A percentile compares a stretch with the other conserved stretches of the same genome.
Evolutionary conservation across 2,888 invertebrate species (phyloP).

Genomic region (Miltochrista miniata): DNA sequence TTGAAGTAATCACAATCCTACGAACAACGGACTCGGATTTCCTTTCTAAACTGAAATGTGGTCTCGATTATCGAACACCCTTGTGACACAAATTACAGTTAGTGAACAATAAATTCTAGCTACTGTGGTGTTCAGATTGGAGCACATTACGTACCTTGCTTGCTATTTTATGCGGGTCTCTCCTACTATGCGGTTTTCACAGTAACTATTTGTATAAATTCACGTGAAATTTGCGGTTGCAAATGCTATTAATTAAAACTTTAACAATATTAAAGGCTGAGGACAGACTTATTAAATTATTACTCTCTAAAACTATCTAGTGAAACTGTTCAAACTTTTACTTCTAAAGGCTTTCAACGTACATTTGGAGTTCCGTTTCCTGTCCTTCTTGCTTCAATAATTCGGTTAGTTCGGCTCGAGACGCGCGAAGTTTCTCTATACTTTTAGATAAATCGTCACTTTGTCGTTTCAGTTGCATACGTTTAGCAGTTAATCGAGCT

Average conservation of each 20-base stretch:
- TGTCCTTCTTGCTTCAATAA: constrained; percentile 44
- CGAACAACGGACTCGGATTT: constrained; percentile 3
- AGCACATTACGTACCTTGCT: too few relatives aligned
- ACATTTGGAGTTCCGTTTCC: constrained; percentile 28
- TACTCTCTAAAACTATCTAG: background rate
- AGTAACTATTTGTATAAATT: too few relatives aligned
- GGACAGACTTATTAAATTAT: background rate
- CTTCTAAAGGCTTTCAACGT: background rate
- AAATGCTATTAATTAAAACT: too few relatives aligned
- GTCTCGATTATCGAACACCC: too few relatives aligned
- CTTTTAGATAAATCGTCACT: constrained; percentile 49
- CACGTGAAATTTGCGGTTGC: too few relatives aligned
- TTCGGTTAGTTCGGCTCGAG: constrained; percentile 40
- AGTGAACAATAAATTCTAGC: background rate
- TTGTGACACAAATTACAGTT: too few relatives aligned
- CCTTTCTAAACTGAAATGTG: too few relatives aligned
- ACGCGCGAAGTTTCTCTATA: constrained; percentile 40
- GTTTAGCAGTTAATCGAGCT: constrained; percentile 63
- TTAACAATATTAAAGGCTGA: too few relatives aligned
- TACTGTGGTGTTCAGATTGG: background rate
- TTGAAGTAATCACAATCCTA: too few relatives aligned
- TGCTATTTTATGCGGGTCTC: too few relatives aligned
- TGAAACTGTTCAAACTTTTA: background rate
- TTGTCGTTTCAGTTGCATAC: constrained; percentile 59
- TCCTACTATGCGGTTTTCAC: too few relatives aligned